phyloP scores from a whole-genome alignment of 2,797 vertebrate genomes.

The Takifugu rubripes region DNA sequence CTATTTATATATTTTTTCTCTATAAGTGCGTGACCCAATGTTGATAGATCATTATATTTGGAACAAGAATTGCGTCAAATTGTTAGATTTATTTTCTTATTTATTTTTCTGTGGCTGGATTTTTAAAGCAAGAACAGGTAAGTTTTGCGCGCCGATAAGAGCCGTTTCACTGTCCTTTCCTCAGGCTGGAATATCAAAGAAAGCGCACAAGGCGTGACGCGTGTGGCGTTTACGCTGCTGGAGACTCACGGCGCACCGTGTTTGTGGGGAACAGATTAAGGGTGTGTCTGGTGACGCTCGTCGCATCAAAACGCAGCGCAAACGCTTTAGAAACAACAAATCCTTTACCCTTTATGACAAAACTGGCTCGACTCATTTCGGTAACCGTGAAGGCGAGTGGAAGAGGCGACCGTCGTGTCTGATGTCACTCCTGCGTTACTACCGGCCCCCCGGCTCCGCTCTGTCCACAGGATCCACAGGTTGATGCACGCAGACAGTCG shows the following conservation, averaged over 20 bases:
- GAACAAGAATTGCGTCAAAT: slow-evolving; percentile 34
- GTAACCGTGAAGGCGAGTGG: neutral
- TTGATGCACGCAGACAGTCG: slow-evolving; percentile 21
- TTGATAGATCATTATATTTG: slow-evolving; percentile 49
- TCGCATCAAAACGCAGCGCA: neutral
- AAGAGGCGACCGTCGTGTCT: no score
- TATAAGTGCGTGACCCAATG: slow-evolving; percentile 27
- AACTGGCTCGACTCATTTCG: neutral
- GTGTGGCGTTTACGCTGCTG: neutral
- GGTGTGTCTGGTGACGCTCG: slow-evolving; percentile 46
- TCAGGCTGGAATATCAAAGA: no score
- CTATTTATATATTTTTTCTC: slow-evolving; percentile 21
- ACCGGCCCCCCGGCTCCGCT: neutral
- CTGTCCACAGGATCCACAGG: slow-evolving; percentile 50
- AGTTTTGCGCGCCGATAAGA: slow-evolving; percentile 31
- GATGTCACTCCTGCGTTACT: no score
- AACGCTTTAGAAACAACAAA: neutral
- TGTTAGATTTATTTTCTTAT: slow-evolving; percentile 12
- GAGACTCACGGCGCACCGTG: neutral
- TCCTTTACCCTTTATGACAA: neutral
- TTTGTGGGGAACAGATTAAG: slow-evolving; percentile 24
- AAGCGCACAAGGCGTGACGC: no score
- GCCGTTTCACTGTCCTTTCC: neutral
- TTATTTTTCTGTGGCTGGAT: slow-evolving; percentile 21
- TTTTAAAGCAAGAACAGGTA: slow-evolving; percentile 50